A percentile compares a stretch with the other conserved stretches of the same genome.
Conservation (phyloP, 2,888 invertebrate species). For the Seira musarum region DNA sequence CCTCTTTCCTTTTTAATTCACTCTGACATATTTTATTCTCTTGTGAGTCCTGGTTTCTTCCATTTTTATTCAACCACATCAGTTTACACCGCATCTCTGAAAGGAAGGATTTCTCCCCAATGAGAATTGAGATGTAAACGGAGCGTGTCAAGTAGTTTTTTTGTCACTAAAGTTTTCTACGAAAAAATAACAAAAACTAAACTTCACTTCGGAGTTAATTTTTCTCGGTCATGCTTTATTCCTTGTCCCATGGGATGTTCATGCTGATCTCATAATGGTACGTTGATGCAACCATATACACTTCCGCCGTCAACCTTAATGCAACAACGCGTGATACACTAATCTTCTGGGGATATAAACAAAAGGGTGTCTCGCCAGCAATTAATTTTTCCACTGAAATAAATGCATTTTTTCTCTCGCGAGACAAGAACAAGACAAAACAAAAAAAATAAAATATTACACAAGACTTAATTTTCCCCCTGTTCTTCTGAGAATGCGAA, state of each 20-base stretch:
- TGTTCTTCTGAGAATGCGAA: too few species aligned
- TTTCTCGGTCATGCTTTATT: background rate
- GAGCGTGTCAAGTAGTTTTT: background rate
- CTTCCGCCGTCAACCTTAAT: background rate
- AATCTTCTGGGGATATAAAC: background rate
- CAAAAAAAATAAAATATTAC: background rate
- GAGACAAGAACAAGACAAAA: background rate
- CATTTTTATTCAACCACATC: background rate
- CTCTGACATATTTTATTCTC: slow-evolving; percentile 22
- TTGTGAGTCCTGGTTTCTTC: background rate
- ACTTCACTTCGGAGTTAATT: background rate
- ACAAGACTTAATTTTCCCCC: slow-evolving; percentile 2
- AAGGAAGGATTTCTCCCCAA: background rate
- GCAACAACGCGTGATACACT: too few species aligned
- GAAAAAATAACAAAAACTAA: background rate
- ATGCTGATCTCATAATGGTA: too few species aligned
- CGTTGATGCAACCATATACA: background rate
- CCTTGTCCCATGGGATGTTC: background rate
- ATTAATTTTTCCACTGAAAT: background rate
- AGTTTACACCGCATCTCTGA: background rate
- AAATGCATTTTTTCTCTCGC: background rate
- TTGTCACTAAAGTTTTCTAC: too few species aligned
- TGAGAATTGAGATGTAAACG: slow-evolving; percentile 26
- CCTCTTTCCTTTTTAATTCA: slow-evolving; percentile 8
- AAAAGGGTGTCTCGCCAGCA: slow-evolving; percentile 1